Percentiles rank a stretch among this genome's conserved stretches.
Conservation (phyloP, 2,797 vertebrate species). For the Hypotaenidia okinawae region DNA sequence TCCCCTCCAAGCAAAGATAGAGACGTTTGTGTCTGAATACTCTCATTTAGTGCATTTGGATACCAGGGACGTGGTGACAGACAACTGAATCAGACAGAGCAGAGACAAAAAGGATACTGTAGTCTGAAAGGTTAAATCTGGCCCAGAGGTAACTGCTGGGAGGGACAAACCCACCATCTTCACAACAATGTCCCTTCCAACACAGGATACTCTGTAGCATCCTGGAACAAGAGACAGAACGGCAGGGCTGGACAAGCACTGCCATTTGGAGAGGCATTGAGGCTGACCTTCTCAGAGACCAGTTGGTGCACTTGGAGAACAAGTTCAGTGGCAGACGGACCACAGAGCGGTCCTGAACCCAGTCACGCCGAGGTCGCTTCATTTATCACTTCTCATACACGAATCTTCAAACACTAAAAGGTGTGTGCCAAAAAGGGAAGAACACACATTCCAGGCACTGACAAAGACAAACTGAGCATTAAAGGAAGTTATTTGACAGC, state of each 20-base stretch:
- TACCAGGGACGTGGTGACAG: conserved; percentile 35
- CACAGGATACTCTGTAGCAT: too few species aligned
- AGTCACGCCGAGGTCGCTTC: background rate
- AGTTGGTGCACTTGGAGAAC: background rate
- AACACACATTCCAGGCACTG: accelerated
- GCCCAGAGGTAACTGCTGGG: background rate
- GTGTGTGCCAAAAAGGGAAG: background rate
- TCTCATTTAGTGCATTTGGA: background rate
- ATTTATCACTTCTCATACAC: background rate
- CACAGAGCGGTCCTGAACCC: background rate
- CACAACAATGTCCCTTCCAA: background rate
- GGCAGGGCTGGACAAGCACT: background rate
- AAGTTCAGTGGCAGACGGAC: background rate
- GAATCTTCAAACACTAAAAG: background rate
- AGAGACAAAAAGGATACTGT: background rate
- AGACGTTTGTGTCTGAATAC: background rate
- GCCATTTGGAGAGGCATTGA: background rate
- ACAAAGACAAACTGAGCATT: background rate
- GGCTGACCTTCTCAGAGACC: background rate
- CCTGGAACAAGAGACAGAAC: background rate
- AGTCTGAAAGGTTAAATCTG: background rate
- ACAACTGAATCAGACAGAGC: background rate
- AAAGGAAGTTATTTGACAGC: background rate
- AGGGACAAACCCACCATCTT: background rate
- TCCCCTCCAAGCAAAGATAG: background rate